These are phyloP conservation scores for Archilochus colubris DNA, from an alignment of 2,113 vertebrate species.

Conservation along the genomic window DNA sequence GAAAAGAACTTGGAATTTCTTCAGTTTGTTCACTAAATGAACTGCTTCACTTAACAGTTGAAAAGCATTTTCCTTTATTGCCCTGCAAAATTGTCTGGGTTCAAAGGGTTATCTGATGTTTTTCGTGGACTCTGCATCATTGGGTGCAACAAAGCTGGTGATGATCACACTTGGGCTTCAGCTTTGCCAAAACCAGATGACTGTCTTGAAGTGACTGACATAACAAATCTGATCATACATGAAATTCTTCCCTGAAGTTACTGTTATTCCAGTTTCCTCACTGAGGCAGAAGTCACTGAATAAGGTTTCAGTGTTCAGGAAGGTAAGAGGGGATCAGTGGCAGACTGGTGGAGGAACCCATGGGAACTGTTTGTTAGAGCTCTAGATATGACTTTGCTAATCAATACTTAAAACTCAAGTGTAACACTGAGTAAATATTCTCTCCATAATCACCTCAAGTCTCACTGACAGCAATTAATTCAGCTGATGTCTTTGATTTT, in stretches of 20 bases:
- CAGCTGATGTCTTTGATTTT: neutral
- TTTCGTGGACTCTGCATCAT: neutral
- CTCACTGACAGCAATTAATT: fast-evolving
- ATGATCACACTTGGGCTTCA: neutral
- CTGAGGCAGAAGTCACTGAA: neutral
- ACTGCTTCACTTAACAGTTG: neutral
- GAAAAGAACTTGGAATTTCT: neutral
- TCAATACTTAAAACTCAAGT: neutral
- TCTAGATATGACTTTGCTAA: neutral
- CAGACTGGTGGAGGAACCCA: neutral
- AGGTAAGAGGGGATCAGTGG: neutral
- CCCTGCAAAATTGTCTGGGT: neutral
- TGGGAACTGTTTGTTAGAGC: neutral
- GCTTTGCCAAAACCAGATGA: neutral
- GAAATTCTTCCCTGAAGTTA: no score
- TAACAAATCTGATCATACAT: neutral
- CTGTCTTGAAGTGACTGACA: neutral
- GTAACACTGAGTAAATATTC: neutral
- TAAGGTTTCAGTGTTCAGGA: neutral
- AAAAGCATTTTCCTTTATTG: neutral
- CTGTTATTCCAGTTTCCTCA: neutral
- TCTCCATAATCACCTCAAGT: neutral
- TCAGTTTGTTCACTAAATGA: neutral
- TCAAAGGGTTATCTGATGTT: neutral
- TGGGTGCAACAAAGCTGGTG: neutral